Evolutionary conservation across 1,140 invertebrate species (phyloP).

Genomic region (Zaprionus vittiger): DNA sequence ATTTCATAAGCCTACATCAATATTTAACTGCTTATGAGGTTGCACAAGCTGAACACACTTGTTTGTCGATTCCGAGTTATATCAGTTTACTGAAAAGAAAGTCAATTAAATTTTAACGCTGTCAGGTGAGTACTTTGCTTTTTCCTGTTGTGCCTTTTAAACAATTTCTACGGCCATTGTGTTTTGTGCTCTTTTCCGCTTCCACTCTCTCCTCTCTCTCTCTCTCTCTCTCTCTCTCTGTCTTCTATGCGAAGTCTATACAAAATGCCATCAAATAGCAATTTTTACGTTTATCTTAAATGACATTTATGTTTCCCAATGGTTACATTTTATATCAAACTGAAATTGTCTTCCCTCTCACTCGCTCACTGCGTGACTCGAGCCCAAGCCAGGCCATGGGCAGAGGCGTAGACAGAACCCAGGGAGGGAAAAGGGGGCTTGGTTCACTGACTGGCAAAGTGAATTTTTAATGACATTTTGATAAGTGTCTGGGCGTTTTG

Average conservation of each 20-base stretch:
- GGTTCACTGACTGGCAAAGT: slow-evolving; percentile 48
- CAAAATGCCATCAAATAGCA: slow-evolving; percentile 67
- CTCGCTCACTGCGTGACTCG: slow-evolving; percentile 12
- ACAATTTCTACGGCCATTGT: slow-evolving; percentile 32
- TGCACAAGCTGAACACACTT: not conserved
- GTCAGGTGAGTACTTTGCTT: slow-evolving; percentile 57
- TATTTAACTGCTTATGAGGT: not conserved
- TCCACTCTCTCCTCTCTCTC: slow-evolving; percentile 12
- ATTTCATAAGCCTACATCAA: not conserved
- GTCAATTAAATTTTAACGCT: slow-evolving; percentile 77
- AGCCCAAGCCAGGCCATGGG: slow-evolving; percentile 2
- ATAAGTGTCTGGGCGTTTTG: slow-evolving; percentile 62
- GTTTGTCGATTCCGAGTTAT: slow-evolving; percentile 15
- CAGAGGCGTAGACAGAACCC: not conserved
- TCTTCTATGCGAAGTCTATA: slow-evolving; percentile 55
- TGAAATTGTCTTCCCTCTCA: slow-evolving; percentile 48
- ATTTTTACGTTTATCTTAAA: slow-evolving; percentile 80
- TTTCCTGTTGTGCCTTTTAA: slow-evolving; percentile 41
- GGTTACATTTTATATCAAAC: slow-evolving; percentile 77
- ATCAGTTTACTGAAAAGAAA: slow-evolving; percentile 44
- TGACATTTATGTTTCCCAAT: slow-evolving; percentile 81
- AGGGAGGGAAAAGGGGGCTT: not conserved
- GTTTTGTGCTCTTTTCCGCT: slow-evolving; percentile 25
- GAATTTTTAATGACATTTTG: slow-evolving; percentile 77
- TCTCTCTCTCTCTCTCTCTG: slow-evolving; percentile 18